Evolutionary conservation across 2,113 vertebrate genomes (phyloP), one percentile per base, ranked within the genome.

Genomic region (Strix aluco): DNA sequence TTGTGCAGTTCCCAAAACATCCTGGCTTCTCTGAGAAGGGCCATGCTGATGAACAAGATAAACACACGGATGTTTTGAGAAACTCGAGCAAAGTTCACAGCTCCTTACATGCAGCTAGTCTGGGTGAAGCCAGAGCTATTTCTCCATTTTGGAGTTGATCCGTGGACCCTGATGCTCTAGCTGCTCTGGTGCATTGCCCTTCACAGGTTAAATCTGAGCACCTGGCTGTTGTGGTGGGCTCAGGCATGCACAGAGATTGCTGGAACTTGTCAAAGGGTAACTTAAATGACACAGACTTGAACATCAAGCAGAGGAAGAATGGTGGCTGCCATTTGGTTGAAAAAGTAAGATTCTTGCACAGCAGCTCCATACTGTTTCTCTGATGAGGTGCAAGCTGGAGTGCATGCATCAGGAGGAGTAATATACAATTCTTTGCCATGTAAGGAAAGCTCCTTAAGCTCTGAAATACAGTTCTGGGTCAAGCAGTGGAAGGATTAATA

Each of bases 161-260:
- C 1, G 0, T 13, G 13, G 40, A n/a, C 13, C 3, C 5, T 54
- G 79, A 30, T 46, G 16, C 34, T 86, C 69, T 21, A 2, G 27
- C 47, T 85, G 25, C 21, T 52, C 9, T 3, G 1, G 13, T 30
- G 6, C 26, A 11, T 10, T 2, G 0, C 34, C 11, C 40, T 55
- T 78, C 3, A 5, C 27, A 52, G 21, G 36, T 29, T 73, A 36
- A 61, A 3, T 80, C 72, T 69, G 5, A 2, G 57, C 13, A 32
- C 22, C 58, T 51, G 38, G 47, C 38, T 51, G 34, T 34, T 65
- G 54, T 25, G 72, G 21, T 46, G 63, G 54, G 34, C 54, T 88
- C 44, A 54, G 80, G 34, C 58, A 58, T 0, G 1, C 10, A 29
- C 29, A 62, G 79, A 59, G 16, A 22, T 55, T 9, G 2, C 61